A percentile compares a stretch with the other conserved stretches of the same genome.
These are phyloP conservation scores for Athripsodes cinereus DNA, from an alignment of 2,888 invertebrate genomes.

Conservation along the genomic window DNA sequence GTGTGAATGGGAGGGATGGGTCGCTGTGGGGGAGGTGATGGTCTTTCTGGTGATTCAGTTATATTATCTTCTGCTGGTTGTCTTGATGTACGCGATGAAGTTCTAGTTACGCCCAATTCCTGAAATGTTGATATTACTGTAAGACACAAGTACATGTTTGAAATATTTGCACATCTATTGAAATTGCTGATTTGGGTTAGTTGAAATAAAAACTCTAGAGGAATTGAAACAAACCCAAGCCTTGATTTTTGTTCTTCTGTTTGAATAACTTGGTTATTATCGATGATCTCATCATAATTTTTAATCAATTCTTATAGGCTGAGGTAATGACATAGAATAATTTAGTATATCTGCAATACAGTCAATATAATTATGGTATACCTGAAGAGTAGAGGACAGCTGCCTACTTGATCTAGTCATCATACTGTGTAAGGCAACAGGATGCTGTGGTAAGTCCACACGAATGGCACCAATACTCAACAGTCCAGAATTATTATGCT, in stretches of 20 bases:
- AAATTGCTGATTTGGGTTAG: no score
- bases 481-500: conserved; percentile 75
- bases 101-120: conserved; percentile 77
- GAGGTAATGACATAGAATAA: conserved; percentile 9
- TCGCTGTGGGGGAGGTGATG: conserved; percentile 30
- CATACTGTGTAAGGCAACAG: conserved; percentile 96
- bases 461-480: conserved; percentile 84
- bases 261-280: no score
- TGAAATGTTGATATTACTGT: conserved; percentile 32
- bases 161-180: no score
- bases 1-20: conserved; percentile 31
- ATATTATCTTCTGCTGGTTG: conserved; percentile 58
- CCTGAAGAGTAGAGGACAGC: conserved; percentile 86
- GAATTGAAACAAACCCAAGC: no score
- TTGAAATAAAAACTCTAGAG: no score
- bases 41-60: conserved; percentile 33
- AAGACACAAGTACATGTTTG: no score
- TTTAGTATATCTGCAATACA: conserved; percentile 1
- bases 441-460: conserved; percentile 97
- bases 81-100: conserved; percentile 63
- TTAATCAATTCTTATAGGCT: no score
- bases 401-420: conserved; percentile 93
- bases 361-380: conserved; percentile 30
- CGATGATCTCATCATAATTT: no score
- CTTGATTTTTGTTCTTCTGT: no score